A percentile compares a stretch with the other conserved stretches of the same genome.
Conservation (phyloP, 2,888 invertebrate species). For the Octonoba sinensis region DNA sequence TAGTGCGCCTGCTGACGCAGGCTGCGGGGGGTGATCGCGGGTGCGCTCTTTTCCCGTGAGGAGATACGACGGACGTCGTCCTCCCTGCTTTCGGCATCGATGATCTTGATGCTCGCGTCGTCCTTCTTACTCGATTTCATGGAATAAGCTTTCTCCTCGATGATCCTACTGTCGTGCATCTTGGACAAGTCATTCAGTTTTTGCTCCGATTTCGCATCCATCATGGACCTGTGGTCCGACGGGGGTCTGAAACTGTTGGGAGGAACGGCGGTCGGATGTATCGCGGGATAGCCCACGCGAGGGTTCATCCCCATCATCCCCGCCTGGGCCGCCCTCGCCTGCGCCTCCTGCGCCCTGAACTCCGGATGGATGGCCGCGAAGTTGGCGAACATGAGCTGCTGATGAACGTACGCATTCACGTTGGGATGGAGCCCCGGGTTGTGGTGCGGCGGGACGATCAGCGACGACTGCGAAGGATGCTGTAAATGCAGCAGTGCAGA, state of each 20-base stretch:
- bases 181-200: slow-evolving; percentile 53
- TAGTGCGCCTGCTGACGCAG: slow-evolving; percentile 60
- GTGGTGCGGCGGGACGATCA: slow-evolving; percentile 65
- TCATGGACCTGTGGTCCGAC: slow-evolving; percentile 46
- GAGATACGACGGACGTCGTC: slow-evolving; percentile 36
- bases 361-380: slow-evolving; percentile 63
- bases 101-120: slow-evolving; percentile 39
- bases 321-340: slow-evolving; percentile 56
- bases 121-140: slow-evolving; percentile 46
- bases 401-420: slow-evolving; percentile 65
- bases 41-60: slow-evolving; percentile 45
- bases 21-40: slow-evolving; percentile 46
- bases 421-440: slow-evolving; percentile 63
- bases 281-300: slow-evolving; percentile 57
- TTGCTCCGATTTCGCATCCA: slow-evolving; percentile 60
- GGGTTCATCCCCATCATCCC: slow-evolving; percentile 63
- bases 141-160: slow-evolving; percentile 31
- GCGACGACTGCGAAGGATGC: slow-evolving; percentile 64
- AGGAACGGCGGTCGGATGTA: slow-evolving; percentile 52
- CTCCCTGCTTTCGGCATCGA: slow-evolving; percentile 39
- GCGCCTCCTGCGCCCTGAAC: slow-evolving; percentile 65
- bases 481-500: slow-evolving; percentile 65
- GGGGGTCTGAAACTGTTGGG: slow-evolving; percentile 53
- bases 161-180: slow-evolving; percentile 31
- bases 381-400: slow-evolving; percentile 66